Evolutionary conservation across 2,797 vertebrate species (phyloP), one percentile per base, ranked within the genome.

Genomic region (Brachymystax lenok): DNA sequence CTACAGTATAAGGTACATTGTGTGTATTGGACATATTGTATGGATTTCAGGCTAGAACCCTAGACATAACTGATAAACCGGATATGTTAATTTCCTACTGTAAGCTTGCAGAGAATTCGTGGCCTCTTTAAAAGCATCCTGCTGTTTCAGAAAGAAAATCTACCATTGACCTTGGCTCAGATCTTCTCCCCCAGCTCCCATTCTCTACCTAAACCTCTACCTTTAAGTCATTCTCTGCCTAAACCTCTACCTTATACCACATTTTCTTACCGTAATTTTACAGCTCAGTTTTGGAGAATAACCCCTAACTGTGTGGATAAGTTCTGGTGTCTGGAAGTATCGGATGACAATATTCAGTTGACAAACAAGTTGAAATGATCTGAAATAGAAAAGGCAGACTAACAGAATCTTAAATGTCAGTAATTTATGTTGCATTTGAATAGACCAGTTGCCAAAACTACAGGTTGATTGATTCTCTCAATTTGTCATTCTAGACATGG

Each of bases 401-500:
- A 67, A 33, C 16, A 16, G 64, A 30, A 30, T 63, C 59, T 63
- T 0, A 63, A 63, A 63, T 63, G 59, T 24, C 59, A 24, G 24
- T 30, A 19, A 33, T 67, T 67, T 35, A 67, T 33, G 28, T 67
- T 5, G 16, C 28, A 30, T 67, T 67, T 67, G 16, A 27, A 67
- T 33, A 27, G 14, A 51, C 50, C 61, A 14, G 51, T n/a, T 71
- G 30, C 27, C 73, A 52, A 59, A 16, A 51, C 17, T 61, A 59
- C 64, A 59, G 10, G 16, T 27, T 24, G n/a, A 74, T 33, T 63
- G 33, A 59, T 73, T 69, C 51, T 74, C 5, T 46, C 66, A 54
- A 77, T 77, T 52, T 52, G 67, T 71, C 63, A 59, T 35, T 40
- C 33, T 28, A 28, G 69, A 13, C 21, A 50, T 72, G 51, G 50